These are phyloP conservation scores for Montipora capricornis DNA, from an alignment of 64 coral and sea anemone genomes.

Conservation along the genomic window DNA sequence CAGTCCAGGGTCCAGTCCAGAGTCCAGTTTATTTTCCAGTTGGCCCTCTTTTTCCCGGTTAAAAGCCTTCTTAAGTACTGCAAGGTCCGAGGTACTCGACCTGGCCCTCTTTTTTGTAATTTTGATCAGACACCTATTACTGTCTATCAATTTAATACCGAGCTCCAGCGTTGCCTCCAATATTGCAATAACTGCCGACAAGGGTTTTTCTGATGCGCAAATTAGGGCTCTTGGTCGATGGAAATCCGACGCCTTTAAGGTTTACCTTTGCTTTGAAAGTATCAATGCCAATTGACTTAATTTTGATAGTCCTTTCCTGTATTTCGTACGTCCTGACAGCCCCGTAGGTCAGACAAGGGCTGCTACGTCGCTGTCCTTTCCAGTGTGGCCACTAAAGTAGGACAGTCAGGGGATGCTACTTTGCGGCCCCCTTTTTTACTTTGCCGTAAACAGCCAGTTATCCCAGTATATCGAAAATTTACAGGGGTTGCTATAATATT, in stretches of 20 bases:
- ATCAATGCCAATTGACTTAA: no score
- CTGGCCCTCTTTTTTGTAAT: background rate
- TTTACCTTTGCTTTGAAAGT: background rate
- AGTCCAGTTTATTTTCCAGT: no score
- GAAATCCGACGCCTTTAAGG: conserved; percentile 23
- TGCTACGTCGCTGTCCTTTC: background rate
- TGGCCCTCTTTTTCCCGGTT: background rate
- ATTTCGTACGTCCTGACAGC: no score
- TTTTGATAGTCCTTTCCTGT: no score
- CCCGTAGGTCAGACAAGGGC: background rate
- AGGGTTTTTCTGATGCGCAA: conserved; percentile 21
- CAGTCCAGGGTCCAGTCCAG: no score
- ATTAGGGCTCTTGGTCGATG: conserved; percentile 19
- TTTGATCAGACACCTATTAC: background rate
- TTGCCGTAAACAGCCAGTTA: no score
- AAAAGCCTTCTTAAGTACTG: background rate
- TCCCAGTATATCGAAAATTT: no score
- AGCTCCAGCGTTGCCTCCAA: background rate
- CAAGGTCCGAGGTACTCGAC: background rate
- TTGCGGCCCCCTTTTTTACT: no score
- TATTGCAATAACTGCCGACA: background rate
- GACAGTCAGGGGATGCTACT: background rate
- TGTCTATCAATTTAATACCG: no score
- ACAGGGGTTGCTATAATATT: no score
- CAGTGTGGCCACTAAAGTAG: background rate